Percentiles rank a stretch among this genome's conserved stretches.
Evolutionary conservation across 2,113 vertebrate genomes (phyloP).

Genomic region (Aegotheles bennettii): DNA sequence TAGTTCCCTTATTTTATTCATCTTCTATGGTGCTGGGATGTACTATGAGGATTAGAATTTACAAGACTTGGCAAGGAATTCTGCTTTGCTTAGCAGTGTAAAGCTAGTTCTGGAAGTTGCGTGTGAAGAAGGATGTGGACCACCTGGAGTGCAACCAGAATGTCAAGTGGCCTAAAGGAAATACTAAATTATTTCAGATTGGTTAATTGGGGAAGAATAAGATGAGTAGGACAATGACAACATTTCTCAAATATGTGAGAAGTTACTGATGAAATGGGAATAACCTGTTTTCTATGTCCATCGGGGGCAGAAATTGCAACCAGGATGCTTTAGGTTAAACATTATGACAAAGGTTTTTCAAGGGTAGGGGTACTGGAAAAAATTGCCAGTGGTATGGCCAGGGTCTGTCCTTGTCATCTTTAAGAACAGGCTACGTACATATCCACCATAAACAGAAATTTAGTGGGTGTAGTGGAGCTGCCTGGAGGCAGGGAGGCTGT

Average conservation of each 20-base stretch:
- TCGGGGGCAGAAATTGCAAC: background rate
- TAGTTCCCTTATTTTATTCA: background rate
- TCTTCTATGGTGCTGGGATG: background rate
- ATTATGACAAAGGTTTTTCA: background rate
- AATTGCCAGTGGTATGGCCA: background rate
- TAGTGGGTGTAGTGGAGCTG: background rate
- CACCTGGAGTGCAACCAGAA: background rate
- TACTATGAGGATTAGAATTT: background rate
- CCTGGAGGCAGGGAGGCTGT: background rate
- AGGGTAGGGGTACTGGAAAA: background rate
- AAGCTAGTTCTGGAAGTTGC: background rate
- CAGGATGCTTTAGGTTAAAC: background rate
- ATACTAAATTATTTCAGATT: background rate
- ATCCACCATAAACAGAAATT: background rate
- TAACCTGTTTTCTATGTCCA: background rate
- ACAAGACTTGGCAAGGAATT: conserved; percentile 6
- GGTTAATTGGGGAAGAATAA: background rate
- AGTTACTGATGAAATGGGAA: background rate
- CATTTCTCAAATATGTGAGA: background rate
- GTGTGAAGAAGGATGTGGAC: background rate
- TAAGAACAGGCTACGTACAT: background rate
- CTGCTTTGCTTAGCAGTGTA: background rate
- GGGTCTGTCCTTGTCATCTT: background rate
- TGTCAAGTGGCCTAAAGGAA: background rate
- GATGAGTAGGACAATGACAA: background rate